Base-by-base conservation (phyloP, 2,797 vertebrate species). In the Cercopithecus hamlyni region DNA sequence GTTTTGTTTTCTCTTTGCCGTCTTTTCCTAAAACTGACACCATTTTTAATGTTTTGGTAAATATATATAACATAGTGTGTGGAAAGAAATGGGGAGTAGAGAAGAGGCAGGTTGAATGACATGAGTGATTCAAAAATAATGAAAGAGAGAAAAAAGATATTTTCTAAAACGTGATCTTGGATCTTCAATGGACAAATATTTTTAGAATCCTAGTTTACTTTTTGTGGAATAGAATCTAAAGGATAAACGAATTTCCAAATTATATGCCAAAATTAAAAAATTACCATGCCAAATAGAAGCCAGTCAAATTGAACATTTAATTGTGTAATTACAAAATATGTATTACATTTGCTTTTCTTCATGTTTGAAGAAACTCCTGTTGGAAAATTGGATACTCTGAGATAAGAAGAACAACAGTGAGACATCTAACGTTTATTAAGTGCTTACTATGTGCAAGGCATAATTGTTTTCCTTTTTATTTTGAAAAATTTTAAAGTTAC, bases 31-130 rank as follows among this genome's bases (percentile, higher is more conserved):
- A 92, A 79, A 61, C 22, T 83, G 43, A 45, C 58, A 94, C 33
- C 43, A 77, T 88, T 88, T 92, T 92, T 52, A 92, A 57, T 90
- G 55, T 70, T 26, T 82, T 95, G n/a, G 36, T 76, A 82, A 93
- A 72, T 72, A 43, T 36, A 90, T 50, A n/a, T 80, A 64, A 96
- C 73, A 77, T 64, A 61, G 7, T 50, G 27, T 81, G 33, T 85
- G 48, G 75, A 77, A 72, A 80, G 61, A 13, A 90, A 55, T 50
- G 26, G 43, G 4, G 26, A n/a, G 3, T 41, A 12, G 48, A 57
- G 50, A 57, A 76, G 58, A 58, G 41, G 39, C 81, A 83, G 76
- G 43, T 82, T 70, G 58, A 81, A 12, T 93, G 73, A 67, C 50
- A 39, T 24, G 45, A 85, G n/a, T 87, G 67, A 58, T 85, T 80